Evolutionary conservation across 2,797 vertebrate genomes (phyloP).

Genomic region (Podarcis lilfordi): DNA sequence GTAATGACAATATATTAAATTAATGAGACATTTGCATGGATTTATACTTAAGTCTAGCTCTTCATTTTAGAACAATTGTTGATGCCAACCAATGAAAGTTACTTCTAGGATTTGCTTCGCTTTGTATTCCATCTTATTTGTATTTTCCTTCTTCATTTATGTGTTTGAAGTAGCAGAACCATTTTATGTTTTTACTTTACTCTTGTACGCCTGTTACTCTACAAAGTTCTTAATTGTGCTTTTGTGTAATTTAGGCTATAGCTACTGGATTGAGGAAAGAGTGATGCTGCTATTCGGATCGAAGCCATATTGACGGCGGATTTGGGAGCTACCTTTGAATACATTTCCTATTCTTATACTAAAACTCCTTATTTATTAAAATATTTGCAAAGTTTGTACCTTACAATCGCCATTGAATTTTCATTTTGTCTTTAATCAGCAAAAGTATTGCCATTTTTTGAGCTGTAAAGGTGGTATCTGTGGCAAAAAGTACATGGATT

Average conservation of each 20-base stretch:
- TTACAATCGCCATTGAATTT: background rate
- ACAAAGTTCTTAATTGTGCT: background rate
- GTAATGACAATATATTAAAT: background rate
- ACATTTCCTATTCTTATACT: background rate
- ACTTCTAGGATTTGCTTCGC: background rate
- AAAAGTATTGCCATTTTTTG: background rate
- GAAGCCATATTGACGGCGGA: background rate
- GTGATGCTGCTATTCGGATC: background rate
- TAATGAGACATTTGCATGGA: constrained; percentile 23
- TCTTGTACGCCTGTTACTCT: background rate
- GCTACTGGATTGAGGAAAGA: background rate
- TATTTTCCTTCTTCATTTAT: background rate
- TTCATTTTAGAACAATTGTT: background rate
- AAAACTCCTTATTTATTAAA: constrained; percentile 17
- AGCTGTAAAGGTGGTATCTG: background rate
- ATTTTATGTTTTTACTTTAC: background rate
- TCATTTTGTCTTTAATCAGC: constrained; percentile 8
- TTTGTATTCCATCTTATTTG: background rate
- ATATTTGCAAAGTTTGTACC: constrained; percentile 1
- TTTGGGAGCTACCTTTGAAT: constrained; percentile 10
- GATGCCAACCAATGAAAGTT: background rate
- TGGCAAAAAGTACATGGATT: background rate
- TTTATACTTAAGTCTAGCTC: background rate
- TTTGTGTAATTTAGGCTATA: background rate
- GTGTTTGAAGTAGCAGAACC: background rate